These are phyloP conservation scores for Xyliphius kryptos DNA, from an alignment of 2,113 vertebrate genomes.

Conservation along the genomic window DNA sequence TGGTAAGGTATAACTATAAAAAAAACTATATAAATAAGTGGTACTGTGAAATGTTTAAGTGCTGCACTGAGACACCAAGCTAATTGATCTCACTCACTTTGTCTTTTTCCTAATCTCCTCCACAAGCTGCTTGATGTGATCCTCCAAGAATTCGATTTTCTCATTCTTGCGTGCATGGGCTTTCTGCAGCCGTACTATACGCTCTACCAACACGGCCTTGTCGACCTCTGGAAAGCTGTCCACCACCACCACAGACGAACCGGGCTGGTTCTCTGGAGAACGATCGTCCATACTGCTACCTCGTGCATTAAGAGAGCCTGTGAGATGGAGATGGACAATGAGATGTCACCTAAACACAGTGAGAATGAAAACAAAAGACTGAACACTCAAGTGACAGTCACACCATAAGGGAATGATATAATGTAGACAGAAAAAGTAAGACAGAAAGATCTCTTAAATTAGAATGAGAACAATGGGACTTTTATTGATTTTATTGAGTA, in stretches of 20 bases:
- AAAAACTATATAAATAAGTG: no score
- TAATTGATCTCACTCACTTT: slow-evolving; percentile 92
- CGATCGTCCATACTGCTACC: slow-evolving; percentile 82
- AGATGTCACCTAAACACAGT: no score
- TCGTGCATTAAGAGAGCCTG: slow-evolving; percentile 89
- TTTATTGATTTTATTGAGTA: no score
- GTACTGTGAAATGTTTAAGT: no score
- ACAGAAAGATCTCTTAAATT: no score
- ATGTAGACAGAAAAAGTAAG: no score
- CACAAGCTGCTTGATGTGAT: slow-evolving; percentile 96
- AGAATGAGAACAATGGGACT: no score
- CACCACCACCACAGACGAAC: slow-evolving; percentile 67
- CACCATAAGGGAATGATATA: no score
- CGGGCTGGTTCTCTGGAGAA: slow-evolving; percentile 76
- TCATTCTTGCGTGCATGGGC: slow-evolving; percentile 93
- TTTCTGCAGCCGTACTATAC: slow-evolving; percentile 93
- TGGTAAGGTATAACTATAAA: no score
- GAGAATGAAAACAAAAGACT: neutral
- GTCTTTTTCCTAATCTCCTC: slow-evolving; percentile 98
- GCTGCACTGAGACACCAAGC: no score
- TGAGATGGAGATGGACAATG: no score
- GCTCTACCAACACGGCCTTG: slow-evolving; percentile 89
- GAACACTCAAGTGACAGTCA: no score
- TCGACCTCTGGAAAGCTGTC: slow-evolving; percentile 96
- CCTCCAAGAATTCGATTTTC: slow-evolving; percentile 98